Conservation (phyloP, 2,797 vertebrate genomes). For the Ctenochaetus hawaiiensis region DNA sequence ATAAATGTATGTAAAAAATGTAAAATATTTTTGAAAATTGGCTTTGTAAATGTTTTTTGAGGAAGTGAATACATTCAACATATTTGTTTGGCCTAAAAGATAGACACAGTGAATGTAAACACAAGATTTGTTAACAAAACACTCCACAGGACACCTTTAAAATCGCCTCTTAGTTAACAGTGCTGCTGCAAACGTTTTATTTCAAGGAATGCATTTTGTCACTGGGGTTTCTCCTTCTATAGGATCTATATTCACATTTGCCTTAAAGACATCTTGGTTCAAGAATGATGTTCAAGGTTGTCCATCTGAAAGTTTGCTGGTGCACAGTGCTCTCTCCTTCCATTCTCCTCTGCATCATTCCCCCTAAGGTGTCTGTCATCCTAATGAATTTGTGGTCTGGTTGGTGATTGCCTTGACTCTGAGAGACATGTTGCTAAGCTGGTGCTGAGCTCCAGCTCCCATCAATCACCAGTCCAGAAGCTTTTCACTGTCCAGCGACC, state of each 20-base stretch:
- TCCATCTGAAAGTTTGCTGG: constrained; percentile 55
- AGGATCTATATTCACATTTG: constrained; percentile 70
- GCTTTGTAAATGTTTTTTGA: neutral
- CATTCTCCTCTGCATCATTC: constrained; percentile 50
- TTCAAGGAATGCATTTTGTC: constrained; percentile 33
- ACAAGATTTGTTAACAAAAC: constrained; percentile 3
- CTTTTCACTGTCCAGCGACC: constrained; percentile 29
- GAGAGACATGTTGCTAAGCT: constrained; percentile 48
- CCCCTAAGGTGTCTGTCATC: constrained; percentile 52
- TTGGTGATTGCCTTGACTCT: constrained; percentile 57
- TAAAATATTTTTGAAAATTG: neutral
- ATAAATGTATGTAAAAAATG: constrained; percentile 13
- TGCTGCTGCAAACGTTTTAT: constrained; percentile 34
- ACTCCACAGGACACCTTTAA: constrained; percentile 30
- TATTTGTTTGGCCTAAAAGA: neutral
- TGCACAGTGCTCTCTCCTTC: constrained; percentile 27
- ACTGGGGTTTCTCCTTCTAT: constrained; percentile 34
- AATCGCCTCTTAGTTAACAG: constrained; percentile 22
- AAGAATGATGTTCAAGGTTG: constrained; percentile 40
- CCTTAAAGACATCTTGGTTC: constrained; percentile 73
- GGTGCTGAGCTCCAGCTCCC: constrained; percentile 45
- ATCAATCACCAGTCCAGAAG: constrained; percentile 46
- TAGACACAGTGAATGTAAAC: constrained; percentile 23
- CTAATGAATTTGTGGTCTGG: constrained; percentile 52
- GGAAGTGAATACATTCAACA: constrained; percentile 6